Evolutionary conservation across 2,888 invertebrate genomes (phyloP), one percentile per base, ranked within the genome.

Genomic region (Cheilosia vulpina): DNA sequence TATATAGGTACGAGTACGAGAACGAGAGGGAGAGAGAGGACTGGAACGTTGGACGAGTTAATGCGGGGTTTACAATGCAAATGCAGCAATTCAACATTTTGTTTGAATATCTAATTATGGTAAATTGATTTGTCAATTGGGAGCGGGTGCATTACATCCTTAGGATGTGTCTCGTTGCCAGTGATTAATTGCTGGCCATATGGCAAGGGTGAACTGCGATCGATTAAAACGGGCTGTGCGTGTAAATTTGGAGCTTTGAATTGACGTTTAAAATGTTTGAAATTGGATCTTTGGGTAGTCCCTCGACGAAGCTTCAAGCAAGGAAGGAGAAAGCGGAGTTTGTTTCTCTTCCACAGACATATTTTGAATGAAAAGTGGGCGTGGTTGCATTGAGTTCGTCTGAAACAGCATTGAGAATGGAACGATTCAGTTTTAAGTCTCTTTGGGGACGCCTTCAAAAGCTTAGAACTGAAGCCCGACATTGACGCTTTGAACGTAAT

Each of bases 71-170:
- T 85, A 85, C 80, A 81, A 87, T 82, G 77, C 77, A 87, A 87
- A 87, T 82, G 82, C 77, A 68, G 77, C 72, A 81, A 66, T 87
- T 82, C 68, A 82, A 73, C 87, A 66, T 87, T 87, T 82, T 87
- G 87, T 87, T 87, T 87, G 87, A 87, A 87, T 87, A 87, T 87
- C 87, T 87, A 87, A 87, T 87, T 82, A 87, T 69, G 82, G 82
- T 82, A 82, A 87, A 87, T 87, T 87, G 87, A 87, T 87, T 87
- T 87, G 82, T 87, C 72, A 87, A 82, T 87, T 77, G 72, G 50
- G 55, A 85, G 52, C 24, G 81, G 76, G 62, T 68, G 81, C 75
- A 79, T 69, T 81, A 68, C 72, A 81, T 68, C 66, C 66, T 55
- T 55, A 9, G 85, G 66, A 81, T 71, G 65, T 79, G 43, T 80